These are phyloP conservation scores for Hafferia zeledoni DNA, from an alignment of 2,797 vertebrate genomes.

Conservation along the genomic window DNA sequence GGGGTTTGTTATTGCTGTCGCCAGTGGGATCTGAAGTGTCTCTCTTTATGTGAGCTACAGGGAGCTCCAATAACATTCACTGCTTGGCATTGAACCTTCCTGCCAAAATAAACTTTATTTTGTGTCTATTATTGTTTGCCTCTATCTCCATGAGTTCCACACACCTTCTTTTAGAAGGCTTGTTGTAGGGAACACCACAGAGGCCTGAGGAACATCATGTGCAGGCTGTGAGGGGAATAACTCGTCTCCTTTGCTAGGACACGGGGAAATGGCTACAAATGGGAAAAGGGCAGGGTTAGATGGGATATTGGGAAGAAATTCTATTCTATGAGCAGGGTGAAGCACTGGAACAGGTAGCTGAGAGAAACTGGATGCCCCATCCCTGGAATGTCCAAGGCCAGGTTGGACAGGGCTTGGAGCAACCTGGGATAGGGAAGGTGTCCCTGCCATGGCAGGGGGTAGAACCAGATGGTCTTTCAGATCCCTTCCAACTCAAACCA, in stretches of 20 bases:
- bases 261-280: not conserved
- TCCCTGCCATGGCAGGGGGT: not conserved
- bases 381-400: not conserved
- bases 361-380: not conserved
- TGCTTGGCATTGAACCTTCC: not conserved
- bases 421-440: not conserved
- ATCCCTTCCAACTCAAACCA: not conserved
- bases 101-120: not conserved
- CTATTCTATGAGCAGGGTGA: not conserved
- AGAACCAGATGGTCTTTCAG: not conserved
- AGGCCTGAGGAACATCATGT: accelerated
- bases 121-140: not conserved
- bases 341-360: not conserved
- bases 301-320: not conserved
- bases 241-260: not conserved
- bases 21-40: not conserved
- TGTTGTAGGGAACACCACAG: not conserved
- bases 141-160: not conserved
- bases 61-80: accelerated
- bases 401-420: not conserved
- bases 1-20: not conserved
- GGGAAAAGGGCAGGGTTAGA: not conserved
- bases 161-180: not conserved
- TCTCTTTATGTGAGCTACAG: not conserved
- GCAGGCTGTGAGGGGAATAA: not conserved